Percentiles rank a stretch among this genome's conserved stretches.
Conservation (phyloP, 1,140 invertebrate genomes). For the Heliconius melpomene region DNA sequence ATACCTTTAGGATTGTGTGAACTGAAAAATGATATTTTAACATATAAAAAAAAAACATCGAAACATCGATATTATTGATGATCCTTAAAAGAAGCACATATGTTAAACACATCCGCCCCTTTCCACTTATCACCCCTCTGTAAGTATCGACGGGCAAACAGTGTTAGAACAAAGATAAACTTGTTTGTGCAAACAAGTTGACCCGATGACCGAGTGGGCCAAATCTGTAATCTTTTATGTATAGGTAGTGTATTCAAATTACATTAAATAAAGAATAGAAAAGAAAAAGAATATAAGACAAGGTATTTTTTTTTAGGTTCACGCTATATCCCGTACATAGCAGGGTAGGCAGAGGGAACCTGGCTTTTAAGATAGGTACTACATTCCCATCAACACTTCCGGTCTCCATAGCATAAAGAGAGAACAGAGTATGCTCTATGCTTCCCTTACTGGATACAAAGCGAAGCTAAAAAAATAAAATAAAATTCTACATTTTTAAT, state of each 20-base stretch:
- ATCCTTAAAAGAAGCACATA: background rate
- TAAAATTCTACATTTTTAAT: no score
- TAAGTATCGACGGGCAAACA: conserved; percentile 40
- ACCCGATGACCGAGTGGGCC: conserved; percentile 33
- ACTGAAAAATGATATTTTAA: no score
- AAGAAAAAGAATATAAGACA: no score
- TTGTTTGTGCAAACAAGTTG: conserved; percentile 32
- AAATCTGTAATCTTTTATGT: conserved; percentile 24
- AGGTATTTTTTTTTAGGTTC: no score
- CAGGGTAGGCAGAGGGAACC: background rate
- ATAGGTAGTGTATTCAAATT: conserved; percentile 15
- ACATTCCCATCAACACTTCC: background rate
- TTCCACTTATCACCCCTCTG: conserved; percentile 45
- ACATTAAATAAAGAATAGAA: background rate
- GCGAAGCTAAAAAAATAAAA: no score
- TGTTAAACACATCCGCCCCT: conserved; percentile 41
- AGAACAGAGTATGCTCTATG: no score
- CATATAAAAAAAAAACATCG: background rate
- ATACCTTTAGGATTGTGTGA: no score
- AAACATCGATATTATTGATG: background rate
- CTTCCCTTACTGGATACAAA: no score
- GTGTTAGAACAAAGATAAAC: conserved; percentile 44
- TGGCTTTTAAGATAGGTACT: background rate
- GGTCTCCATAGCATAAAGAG: no score
- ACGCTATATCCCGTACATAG: no score